Evolutionary conservation across 2,797 vertebrate genomes (phyloP), one percentile per base, ranked within the genome.

Genomic region (Pseudochromis fuscus): DNA sequence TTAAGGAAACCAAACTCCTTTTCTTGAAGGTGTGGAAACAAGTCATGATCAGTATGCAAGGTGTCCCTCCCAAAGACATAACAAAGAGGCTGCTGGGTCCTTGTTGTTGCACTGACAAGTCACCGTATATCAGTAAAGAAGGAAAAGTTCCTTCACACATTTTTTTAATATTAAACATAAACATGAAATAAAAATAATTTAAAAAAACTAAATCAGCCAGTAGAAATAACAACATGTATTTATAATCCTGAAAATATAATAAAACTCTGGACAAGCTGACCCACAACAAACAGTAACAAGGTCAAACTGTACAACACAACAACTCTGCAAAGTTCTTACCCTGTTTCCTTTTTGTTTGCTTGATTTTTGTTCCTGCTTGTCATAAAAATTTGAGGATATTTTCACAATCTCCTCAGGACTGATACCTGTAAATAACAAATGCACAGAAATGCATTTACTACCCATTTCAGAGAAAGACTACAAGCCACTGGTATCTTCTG

Each of bases 321-420:
- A 56, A 49, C 25, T 57, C 63, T 55, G 10, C 1, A 15, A 21
- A 19, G 1, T 58, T 46, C 81, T 87, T 85, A 91, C 88, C 83
- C 33, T 50, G 24, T 76, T 88, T 27, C 69, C 73, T 79, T 75
- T 89, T 16, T 81, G 85, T 69, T 87, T 81, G 37, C 8, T 73
- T 23, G 31, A 25, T 25, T 21, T 77, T 52, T 84, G 84, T n/a
- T 81, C 83, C 56, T 82, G 79, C 7, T 88, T 89, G 1, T 91
- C 75, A 15, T 94, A 91, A 91, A 95, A 95, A 49, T 94, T 94
- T 75, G 93, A 94, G 1, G 96, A 97, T 74, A 98, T 92, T 79
- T 95, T 95, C 48, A 97, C 96, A 0, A 99, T 97, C 80, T 97
- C 96, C 67, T 97, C 96, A 0, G 94, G 93, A 51, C 93, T 95